Evolutionary conservation across 1,140 invertebrate species (phyloP).

Genomic region (Camponotus vicinus): DNA sequence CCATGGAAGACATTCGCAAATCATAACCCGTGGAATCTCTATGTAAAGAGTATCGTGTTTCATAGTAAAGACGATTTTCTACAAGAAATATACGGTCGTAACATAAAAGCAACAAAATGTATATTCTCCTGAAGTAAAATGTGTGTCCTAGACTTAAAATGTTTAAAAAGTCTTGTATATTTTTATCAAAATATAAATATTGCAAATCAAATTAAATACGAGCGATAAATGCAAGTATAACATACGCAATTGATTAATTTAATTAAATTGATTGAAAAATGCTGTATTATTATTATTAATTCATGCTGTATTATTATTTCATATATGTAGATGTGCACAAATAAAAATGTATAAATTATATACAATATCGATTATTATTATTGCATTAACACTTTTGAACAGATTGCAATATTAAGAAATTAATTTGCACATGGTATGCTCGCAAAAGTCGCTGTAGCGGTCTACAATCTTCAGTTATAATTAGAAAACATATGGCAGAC

Average conservation of each 20-base stretch:
- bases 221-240: background rate
- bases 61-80: constrained; percentile 35
- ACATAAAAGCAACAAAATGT: constrained; percentile 15
- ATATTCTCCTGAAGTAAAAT: too few relatives aligned
- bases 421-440: background rate
- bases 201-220: background rate
- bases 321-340: too few relatives aligned
- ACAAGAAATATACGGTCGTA: constrained; percentile 33
- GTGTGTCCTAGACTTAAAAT: background rate
- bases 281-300: constrained; percentile 26
- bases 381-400: background rate
- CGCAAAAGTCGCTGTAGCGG: background rate
- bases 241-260: background rate
- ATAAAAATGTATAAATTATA: constrained; percentile 27
- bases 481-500: constrained; percentile 50
- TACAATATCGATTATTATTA: background rate
- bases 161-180: background rate
- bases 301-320: constrained; percentile 14
- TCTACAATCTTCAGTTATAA: constrained; percentile 47
- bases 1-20: constrained; percentile 27
- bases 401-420: background rate
- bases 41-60: constrained; percentile 40
- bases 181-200: background rate
- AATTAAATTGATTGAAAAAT: background rate
- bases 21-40: constrained; percentile 35